phyloP scores from a whole-genome alignment of 2,797 vertebrate genomes.

The Pelobates cultripes region DNA sequence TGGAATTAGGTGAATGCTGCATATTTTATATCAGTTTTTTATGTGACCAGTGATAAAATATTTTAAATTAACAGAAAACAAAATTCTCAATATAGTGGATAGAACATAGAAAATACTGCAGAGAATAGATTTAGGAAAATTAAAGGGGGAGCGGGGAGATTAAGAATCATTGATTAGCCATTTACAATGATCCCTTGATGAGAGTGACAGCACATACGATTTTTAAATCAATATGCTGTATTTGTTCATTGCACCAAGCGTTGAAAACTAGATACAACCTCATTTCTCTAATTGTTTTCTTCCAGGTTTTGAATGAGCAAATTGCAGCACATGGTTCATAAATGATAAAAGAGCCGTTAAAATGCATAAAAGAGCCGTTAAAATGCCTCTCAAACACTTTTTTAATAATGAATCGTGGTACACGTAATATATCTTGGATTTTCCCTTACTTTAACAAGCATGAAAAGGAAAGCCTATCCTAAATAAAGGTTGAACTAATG shows the following conservation, averaged over 20 bases:
- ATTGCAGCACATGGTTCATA: not conserved
- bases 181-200: constrained; percentile 44
- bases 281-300: constrained; percentile 48
- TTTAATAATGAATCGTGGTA: too few relatives aligned
- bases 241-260: constrained; percentile 32
- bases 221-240: constrained; percentile 48
- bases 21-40: too few relatives aligned
- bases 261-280: constrained; percentile 24
- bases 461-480: too few relatives aligned
- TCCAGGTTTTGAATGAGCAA: constrained; percentile 19
- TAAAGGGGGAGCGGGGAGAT: not conserved
- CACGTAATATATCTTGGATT: too few relatives aligned
- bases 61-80: not conserved
- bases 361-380: too few relatives aligned
- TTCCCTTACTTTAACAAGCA: too few relatives aligned
- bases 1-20: too few relatives aligned
- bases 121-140: not conserved
- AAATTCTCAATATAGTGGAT: not conserved
- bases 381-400: too few relatives aligned
- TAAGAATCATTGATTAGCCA: constrained; percentile 49
- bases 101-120: not conserved
- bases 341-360: too few relatives aligned
- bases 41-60: too few relatives aligned
- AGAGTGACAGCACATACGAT: constrained; percentile 33
- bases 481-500: too few relatives aligned